Evolutionary conservation across 2,113 vertebrate species (phyloP).

Genomic region (Arothron firmamentum): DNA sequence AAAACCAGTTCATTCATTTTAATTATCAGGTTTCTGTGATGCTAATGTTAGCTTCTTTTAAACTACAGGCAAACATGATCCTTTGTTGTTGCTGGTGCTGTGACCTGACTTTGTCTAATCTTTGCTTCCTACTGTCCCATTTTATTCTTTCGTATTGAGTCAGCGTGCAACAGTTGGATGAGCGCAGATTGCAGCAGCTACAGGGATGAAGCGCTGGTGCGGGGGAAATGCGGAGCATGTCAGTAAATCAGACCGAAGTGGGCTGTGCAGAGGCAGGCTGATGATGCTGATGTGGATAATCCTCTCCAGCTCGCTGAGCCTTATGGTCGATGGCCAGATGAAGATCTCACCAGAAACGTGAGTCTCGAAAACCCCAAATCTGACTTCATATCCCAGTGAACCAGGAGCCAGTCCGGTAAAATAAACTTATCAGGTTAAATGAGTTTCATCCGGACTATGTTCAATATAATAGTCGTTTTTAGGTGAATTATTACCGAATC

Average conservation of each 20-base stretch:
- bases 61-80: too few relatives aligned
- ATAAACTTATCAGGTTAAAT: neutral
- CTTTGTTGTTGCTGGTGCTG: constrained; percentile 6
- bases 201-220: constrained; percentile 49
- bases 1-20: neutral
- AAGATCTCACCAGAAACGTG: constrained; percentile 87
- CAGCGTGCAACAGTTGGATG: constrained; percentile 36
- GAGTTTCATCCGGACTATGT: too few relatives aligned
- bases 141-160: constrained; percentile 10
- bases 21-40: neutral
- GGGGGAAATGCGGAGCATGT: constrained; percentile 29
- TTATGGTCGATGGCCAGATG: constrained; percentile 71
- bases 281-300: constrained; percentile 73
- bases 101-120: constrained; percentile 19
- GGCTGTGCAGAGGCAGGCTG: constrained; percentile 49
- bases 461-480: too few relatives aligned
- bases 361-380: constrained; percentile 63
- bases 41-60: too few relatives aligned
- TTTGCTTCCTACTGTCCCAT: constrained; percentile 27
- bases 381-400: neutral
- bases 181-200: constrained; percentile 45
- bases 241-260: constrained; percentile 38
- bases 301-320: constrained; percentile 65
- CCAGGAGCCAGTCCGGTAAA: neutral
- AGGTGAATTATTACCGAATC: too few relatives aligned